Conservation (phyloP, 2,797 vertebrate species). For the Chrysocyon brachyurus region DNA sequence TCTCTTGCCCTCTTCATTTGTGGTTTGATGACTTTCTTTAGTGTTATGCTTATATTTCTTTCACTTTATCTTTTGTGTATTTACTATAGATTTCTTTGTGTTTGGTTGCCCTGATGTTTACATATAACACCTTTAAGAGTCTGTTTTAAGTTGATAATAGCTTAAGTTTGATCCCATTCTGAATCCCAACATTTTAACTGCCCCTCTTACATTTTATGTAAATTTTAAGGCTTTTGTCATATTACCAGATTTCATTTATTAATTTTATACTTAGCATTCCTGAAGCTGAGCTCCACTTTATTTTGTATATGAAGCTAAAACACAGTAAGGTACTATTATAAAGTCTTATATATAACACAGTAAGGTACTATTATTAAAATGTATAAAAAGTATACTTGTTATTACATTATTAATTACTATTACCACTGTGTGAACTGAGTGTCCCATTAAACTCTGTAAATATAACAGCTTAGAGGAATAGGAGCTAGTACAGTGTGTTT, state of each 20-base stretch:
- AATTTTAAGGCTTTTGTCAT: slow-evolving; percentile 35
- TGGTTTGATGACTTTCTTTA: background rate
- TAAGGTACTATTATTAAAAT: background rate
- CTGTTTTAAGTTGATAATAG: background rate
- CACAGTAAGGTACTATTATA: background rate
- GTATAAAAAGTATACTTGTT: background rate
- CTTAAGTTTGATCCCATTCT: background rate
- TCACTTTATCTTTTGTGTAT: background rate
- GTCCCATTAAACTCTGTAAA: background rate
- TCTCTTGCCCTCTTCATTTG: background rate
- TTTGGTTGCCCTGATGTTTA: background rate
- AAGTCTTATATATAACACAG: background rate
- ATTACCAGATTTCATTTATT: slow-evolving; percentile 5
- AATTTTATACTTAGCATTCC: background rate
- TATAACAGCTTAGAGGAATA: background rate
- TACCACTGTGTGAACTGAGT: background rate
- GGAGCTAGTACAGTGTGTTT: background rate
- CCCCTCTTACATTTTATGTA: background rate
- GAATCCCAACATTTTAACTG: background rate
- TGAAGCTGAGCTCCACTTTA: background rate
- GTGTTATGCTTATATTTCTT: background rate
- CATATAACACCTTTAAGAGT: background rate
- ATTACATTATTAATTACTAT: background rate
- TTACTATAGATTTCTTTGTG: background rate
- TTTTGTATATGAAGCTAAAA: slow-evolving; percentile 25